Conservation (phyloP, 2,113 vertebrate genomes). For the Limanda limanda region DNA sequence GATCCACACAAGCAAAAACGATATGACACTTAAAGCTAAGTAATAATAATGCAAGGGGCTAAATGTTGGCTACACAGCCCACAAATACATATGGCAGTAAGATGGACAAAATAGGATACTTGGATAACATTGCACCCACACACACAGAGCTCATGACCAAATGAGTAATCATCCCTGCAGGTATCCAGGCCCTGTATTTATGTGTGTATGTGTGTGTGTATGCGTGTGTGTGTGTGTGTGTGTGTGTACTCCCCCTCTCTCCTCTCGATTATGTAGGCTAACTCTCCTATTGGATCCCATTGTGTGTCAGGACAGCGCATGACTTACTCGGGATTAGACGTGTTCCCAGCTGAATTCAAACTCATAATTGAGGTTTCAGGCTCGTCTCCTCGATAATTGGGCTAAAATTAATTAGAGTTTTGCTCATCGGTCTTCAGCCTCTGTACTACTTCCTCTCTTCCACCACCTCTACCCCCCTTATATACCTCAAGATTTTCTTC, state of each 20-base stretch:
- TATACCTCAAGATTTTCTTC: not conserved
- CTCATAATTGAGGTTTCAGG: constrained; percentile 68
- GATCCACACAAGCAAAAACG: constrained; percentile 10
- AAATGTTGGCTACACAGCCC: not conserved
- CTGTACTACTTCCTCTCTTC: not conserved
- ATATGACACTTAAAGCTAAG: not conserved
- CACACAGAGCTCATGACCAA: constrained; percentile 48
- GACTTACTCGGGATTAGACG: constrained; percentile 58
- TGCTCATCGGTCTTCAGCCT: constrained; percentile 11
- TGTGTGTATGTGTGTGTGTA: too few relatives aligned
- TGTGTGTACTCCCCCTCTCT: constrained; percentile 30
- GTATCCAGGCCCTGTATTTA: constrained; percentile 40
- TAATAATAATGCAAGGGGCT: not conserved
- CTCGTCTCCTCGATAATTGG: constrained; percentile 55
- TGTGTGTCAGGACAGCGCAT: constrained; percentile 55
- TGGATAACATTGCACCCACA: constrained; percentile 49
- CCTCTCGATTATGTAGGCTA: constrained; percentile 62
- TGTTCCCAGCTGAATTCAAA: constrained; percentile 61
- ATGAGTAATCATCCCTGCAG: constrained; percentile 69
- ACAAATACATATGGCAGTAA: constrained; percentile 29
- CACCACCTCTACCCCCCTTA: constrained; percentile 5
- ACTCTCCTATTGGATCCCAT: constrained; percentile 44
- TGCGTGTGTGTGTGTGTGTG: too few relatives aligned
- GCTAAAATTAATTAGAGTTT: constrained; percentile 47
- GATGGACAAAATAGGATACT: constrained; percentile 41